Base-by-base conservation (phyloP, 92 coral and sea anemone genomes). In the Pocillopora meandrina region DNA sequence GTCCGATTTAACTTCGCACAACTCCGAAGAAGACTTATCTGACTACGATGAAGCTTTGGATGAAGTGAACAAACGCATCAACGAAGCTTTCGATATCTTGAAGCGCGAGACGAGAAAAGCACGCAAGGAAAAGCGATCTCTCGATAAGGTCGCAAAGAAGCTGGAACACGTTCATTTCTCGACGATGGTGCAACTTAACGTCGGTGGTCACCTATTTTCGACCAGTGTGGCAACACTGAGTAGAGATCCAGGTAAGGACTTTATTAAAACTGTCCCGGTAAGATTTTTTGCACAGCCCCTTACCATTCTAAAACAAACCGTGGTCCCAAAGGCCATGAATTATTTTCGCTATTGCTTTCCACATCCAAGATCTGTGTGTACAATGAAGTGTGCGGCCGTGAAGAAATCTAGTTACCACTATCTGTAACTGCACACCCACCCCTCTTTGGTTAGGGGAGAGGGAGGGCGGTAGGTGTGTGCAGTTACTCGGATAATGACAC, bases 141-240 rank as follows among this genome's bases (percentile, higher is more conserved):
- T 88, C 12, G 92, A 91, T 16, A 75, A 68, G 7, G 87, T 85
- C 13, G 83, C 90, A 63, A 85, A 85, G 92, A 91, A 85, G 35
- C 78, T 91, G 3, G 81, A 88, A 63, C 84, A 78, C 49, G 88
- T 88, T 21, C 95, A 91, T 76, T 91, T 89, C 34, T 84, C 85
- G n/a, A 84, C 82, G 5, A 85, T 85, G 86, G 65, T 89, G 64
- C 74, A 82, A 52, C 33, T 75, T 61, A 63, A 84, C 75, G 87
- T 84, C 59, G 59, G 77, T 33, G 42, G 74, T 17, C 63, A 74
- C 74, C 34, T 35, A 42, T 84, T 73, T 17, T 73, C 77, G 0
- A 73, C 77, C 9, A 73, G 77, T 21, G 13, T 73, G 61, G 31
- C 26, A 3, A 73, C 77, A 26, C 1, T 73, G 61, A 47, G 17